These are phyloP conservation scores for Melanerpes formicivorus DNA, from an alignment of 2,113 vertebrate species.

Conservation along the genomic window DNA sequence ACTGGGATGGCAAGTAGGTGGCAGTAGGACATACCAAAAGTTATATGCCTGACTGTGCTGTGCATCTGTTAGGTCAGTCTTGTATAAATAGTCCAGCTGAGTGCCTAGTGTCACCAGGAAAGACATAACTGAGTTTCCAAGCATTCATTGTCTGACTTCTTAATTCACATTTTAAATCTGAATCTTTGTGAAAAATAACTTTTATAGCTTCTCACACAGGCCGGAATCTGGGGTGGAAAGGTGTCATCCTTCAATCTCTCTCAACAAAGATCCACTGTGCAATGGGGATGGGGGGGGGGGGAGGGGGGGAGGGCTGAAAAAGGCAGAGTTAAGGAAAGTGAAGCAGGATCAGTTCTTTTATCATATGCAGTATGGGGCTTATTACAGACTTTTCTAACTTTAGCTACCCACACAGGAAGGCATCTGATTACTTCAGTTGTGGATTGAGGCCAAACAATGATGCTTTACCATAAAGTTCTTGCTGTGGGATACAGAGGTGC, in stretches of 20 bases:
- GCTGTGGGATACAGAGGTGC: not conserved
- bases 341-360: not conserved
- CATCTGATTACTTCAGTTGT: not conserved
- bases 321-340: not conserved
- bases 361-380: accelerated
- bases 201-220: not conserved
- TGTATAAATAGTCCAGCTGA: not conserved
- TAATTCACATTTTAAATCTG: no score
- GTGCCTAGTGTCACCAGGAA: not conserved
- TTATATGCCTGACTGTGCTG: accelerated
- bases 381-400: not conserved
- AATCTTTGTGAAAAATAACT: not conserved
- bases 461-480: not conserved
- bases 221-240: not conserved
- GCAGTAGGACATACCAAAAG: not conserved
- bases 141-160: not conserved
- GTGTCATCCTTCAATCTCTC: not conserved
- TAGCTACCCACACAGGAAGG: accelerated
- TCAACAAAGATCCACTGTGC: not conserved
- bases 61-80: not conserved
- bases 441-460: no score
- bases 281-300: no score
- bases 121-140: not conserved
- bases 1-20: not conserved
- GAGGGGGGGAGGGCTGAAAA: no score